Conservation (phyloP, 2,797 vertebrate species). For the Myiotriccus ornatus region DNA sequence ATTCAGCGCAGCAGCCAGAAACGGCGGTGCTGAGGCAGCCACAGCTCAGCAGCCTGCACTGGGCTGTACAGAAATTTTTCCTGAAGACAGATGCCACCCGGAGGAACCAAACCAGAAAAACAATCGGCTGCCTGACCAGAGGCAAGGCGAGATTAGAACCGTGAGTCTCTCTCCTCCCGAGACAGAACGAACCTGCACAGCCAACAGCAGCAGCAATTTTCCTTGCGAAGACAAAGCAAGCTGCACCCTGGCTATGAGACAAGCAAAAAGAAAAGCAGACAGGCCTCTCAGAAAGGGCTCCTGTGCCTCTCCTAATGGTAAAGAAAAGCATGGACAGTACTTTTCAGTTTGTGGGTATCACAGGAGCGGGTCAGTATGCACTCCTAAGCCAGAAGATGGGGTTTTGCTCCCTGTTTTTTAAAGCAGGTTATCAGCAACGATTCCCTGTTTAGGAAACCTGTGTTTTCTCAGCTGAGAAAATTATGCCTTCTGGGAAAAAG, state of each 20-base stretch:
- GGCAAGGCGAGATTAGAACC: constrained; percentile 43
- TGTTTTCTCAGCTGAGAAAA: background rate
- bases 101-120: constrained; percentile 68
- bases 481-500: background rate
- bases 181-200: background rate
- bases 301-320: background rate
- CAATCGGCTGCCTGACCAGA: constrained; percentile 49
- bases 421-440: background rate
- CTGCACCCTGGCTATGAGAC: fast-evolving
- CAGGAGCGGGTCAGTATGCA: background rate
- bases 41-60: constrained; percentile 23
- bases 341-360: background rate
- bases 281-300: background rate
- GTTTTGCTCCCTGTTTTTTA: background rate
- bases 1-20: background rate
- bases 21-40: background rate
- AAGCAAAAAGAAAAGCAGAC: background rate
- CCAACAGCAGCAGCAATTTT: constrained; percentile 25
- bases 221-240: constrained; percentile 12
- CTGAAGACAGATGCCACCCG: constrained; percentile 66
- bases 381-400: background rate
- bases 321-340: fast-evolving
- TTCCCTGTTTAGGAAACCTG: background rate
- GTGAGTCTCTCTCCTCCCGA: background rate
- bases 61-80: constrained; percentile 50